Evolutionary conservation across 2,113 vertebrate species (phyloP), one percentile per base, ranked within the genome.

Genomic region (Danionella cerebrum): DNA sequence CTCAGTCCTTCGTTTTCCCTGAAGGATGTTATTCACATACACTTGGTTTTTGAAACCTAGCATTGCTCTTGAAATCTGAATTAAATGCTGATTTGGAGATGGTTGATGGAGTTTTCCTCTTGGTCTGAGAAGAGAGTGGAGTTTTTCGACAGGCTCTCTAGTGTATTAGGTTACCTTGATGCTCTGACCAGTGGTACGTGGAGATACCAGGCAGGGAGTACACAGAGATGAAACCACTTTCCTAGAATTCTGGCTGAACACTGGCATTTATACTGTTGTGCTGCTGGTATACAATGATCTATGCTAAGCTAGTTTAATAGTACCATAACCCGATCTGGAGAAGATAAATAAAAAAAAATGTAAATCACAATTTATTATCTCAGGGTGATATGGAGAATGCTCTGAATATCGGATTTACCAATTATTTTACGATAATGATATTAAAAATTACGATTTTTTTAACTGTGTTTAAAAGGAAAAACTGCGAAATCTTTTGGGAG

Each of bases 1-100:
- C 82, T 76, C 69, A 79, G 83, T 87, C 84, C 85, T 80, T 83
- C 82, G 86, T 86, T 86, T 83, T 84, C 83, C 83, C 82, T 84
- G 82, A 81, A 87, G 83, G 83, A 85, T 80, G 79, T 84, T 75
- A 75, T 79, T 85, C 78, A 75, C 79, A 80, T 80, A 76, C 82
- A 79, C 76, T 83, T 86, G 73, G 73, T 83, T 83, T 83, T 76
- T 82, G 70, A 86, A 83, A 83, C 83, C 48, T 55, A 82, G 79
- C 78, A 83, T 66, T 36, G 79, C 78, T 79, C 81, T 80, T 44
- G 63, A 80, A 80, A 80, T 77, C 65, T 65, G 67, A 77, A 79
- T 78, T 71, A 78, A 77, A 71, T 50, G 21, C 62, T 57, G 68
- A 78, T 71, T 78, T 75, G 27, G 71, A 79, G 76, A 69, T 76